Evolutionary conservation across 1,140 invertebrate species (phyloP), one percentile per base, ranked within the genome.

Genomic region (Goniozus legneri): DNA sequence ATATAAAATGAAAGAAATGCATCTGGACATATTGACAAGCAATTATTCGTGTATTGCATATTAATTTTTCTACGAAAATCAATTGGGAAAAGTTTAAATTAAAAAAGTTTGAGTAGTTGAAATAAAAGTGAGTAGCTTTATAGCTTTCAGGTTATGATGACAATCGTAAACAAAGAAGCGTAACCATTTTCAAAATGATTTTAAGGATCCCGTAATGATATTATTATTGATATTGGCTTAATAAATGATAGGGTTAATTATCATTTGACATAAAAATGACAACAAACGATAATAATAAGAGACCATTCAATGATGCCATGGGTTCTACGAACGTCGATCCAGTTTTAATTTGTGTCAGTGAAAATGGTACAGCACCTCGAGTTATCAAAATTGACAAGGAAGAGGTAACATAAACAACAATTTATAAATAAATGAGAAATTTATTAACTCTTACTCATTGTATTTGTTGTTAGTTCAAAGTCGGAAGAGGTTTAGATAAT

Each of bases 401-500:
- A 16, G 53, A 64, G 54, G 69, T 70, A 55, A 27, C n/a, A n/a
- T n/a, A n/a, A n/a, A n/a, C n/a, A n/a, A n/a, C n/a, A n/a, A n/a
- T n/a, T n/a, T n/a, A n/a, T n/a, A n/a, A n/a, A n/a, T n/a, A n/a
- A n/a, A n/a, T n/a, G n/a, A n/a, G n/a, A n/a, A n/a, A n/a, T 44
- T 35, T 7, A 18, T 46, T 30, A 14, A 1, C 18, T n/a, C 14
- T 37, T 36, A 16, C 33, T 37, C 3, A 32, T 42, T 44, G 19
- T 34, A 24, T 44, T 34, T 43, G 35, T 44, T 62, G 68, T 45
- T 50, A 82, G 79, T 76, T 80, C 47, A 74, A 60, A 37, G 67
- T 82, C 37, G 80, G 80, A 4, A 65, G 80, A 46, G 69, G 59
- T 12, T 54, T 63, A 13, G 60, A 67, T 4, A 79, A 77, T 44